A percentile compares a stretch with the other conserved stretches of the same genome.
Conservation (phyloP, 2,113 vertebrate genomes). For the Corapipo altera region DNA sequence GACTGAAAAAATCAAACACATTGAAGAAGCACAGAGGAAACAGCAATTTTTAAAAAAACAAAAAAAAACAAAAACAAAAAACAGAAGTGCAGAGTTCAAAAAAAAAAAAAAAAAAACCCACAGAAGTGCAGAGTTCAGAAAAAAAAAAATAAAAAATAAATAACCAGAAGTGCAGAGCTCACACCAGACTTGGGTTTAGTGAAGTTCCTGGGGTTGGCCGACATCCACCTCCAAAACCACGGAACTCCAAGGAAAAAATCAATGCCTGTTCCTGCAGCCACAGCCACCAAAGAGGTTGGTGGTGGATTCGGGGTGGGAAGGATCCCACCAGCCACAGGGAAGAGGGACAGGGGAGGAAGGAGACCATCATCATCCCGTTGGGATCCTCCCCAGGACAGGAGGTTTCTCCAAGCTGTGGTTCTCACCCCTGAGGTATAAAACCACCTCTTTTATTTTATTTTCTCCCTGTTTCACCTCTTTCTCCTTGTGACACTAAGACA, state of each 20-base stretch:
- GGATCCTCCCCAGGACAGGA: fast-evolving
- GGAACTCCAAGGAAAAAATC: not conserved
- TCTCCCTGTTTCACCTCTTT: not conserved
- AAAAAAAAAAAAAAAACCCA: not conserved
- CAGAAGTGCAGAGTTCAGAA: too few relatives aligned
- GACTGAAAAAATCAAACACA: not conserved
- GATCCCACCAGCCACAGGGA: not conserved
- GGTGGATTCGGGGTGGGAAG: not conserved
- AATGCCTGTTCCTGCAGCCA: not conserved
- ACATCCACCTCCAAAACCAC: not conserved
- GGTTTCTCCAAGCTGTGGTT: not conserved
- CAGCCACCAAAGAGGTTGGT: not conserved
- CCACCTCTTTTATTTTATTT: not conserved
- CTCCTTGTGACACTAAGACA: not conserved
- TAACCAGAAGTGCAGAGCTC: not conserved
- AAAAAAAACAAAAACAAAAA: too few relatives aligned
- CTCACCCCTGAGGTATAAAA: not conserved
- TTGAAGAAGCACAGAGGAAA: not conserved
- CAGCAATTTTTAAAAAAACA: not conserved
- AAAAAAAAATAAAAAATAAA: not conserved
- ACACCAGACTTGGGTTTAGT: not conserved
- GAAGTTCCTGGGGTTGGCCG: not conserved
- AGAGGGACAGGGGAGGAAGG: not conserved
- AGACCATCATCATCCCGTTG: not conserved
- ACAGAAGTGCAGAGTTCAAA: too few relatives aligned